Evolutionary conservation across 2,113 vertebrate genomes (phyloP), one percentile per base, ranked within the genome.

Genomic region (Gulo gulo): DNA sequence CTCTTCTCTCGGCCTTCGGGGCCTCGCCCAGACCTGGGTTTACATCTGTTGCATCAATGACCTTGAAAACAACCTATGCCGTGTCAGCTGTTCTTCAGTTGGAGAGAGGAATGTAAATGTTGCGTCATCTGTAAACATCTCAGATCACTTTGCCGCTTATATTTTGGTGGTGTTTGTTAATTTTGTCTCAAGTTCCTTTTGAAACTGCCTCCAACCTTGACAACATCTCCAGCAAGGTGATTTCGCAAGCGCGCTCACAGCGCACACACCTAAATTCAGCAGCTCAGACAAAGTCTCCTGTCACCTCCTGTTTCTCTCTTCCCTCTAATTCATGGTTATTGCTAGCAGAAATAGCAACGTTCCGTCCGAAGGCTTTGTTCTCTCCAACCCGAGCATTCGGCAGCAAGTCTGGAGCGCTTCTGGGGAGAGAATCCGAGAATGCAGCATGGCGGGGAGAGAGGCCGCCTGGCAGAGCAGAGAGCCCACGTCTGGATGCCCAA

Each of bases 291-390:
- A 95, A 91, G 91, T 96, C 97, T 78, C 79, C 79, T 88, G 92
- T 91, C 95, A 29, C 88, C 78, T 93, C 71, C 39, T 31, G 0
- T 80, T 79, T 94, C 95, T 92, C 92, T 45, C 65, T 83, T 73
- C 61, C 73, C 91, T 88, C 81, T 98, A 98, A 97, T 97, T 97
- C 95, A 78, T 76, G 96, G 95, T 94, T 98, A 65, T 96, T 42
- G 1, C n/a, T 67, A 59, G 85, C 97, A 97, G 88, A 98, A 98
- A 98, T 93, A 98, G 97, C 88, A 91, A 86, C 3, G 26, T 80
- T 80, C 47, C 8, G 0, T 86, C 87, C 87, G 8, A 34, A 29
- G 47, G 84, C 78, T 98, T 96, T 97, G 97, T 96, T 96, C 87
- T 93, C 83, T 84, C 47, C 18, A 23, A 26, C 29, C 73, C 11